phyloP scores from a whole-genome alignment of 1,140 invertebrate genomes.

The Drosophila nannoptera region DNA sequence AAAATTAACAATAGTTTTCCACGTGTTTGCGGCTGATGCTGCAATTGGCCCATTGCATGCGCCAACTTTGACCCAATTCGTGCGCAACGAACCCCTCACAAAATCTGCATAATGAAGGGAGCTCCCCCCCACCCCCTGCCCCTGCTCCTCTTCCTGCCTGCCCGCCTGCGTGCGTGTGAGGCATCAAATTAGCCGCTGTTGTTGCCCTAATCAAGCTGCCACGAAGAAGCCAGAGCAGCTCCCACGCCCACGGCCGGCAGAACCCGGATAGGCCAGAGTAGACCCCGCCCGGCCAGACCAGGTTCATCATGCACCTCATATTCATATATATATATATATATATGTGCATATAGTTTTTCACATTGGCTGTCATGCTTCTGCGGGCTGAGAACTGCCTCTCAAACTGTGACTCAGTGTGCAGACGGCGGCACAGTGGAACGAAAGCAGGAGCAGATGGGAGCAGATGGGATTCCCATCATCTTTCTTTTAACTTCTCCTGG shows the following conservation, averaged over 20 bases:
- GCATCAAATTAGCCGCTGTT: conserved; percentile 62
- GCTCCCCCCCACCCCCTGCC: conserved; percentile 1
- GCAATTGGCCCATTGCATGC: conserved; percentile 61
- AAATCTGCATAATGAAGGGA: conserved; percentile 44
- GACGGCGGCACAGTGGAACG: conserved; percentile 10
- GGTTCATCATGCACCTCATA: conserved; percentile 33
- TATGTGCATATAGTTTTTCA: neutral
- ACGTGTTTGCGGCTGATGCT: conserved; percentile 3
- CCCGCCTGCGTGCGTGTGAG: conserved; percentile 37
- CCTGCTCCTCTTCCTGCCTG: neutral
- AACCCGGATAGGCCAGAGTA: conserved; percentile 4
- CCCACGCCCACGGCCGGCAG: conserved; percentile 59
- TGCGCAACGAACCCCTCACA: conserved; percentile 65
- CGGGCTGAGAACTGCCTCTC: conserved; percentile 32
- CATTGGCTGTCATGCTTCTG: conserved; percentile 30
- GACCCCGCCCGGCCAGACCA: conserved; percentile 18
- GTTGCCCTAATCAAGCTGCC: conserved; percentile 23
- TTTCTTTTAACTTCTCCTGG: too few species aligned
- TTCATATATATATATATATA: neutral
- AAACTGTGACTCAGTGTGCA: conserved; percentile 14
- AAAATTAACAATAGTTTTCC: conserved; percentile 6
- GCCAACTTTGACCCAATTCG: conserved; percentile 65
- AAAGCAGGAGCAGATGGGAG: too few species aligned
- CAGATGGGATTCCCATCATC: too few species aligned
- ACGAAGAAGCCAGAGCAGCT: conserved; percentile 33